Percentiles rank a stretch among this genome's conserved stretches.
phyloP scores from a whole-genome alignment of 2,113 vertebrate genomes.

The Plecotus auritus region DNA sequence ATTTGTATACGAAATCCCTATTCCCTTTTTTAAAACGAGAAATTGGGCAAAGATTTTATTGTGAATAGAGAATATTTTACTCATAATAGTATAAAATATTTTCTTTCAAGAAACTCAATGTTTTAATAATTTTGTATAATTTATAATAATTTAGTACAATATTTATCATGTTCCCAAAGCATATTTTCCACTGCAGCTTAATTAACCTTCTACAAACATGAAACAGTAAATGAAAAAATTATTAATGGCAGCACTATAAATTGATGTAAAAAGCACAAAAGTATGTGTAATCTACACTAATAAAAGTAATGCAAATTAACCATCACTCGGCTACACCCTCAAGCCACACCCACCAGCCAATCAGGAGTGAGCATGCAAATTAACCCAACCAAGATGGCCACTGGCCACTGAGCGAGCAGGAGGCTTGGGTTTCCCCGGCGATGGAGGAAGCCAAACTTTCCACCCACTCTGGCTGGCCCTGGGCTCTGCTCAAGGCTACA shows the following conservation, averaged over 20 bases:
- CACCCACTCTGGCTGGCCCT: too few species aligned
- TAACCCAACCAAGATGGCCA: too few species aligned
- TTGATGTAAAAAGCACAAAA: too few species aligned
- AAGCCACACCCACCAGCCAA: too few species aligned
- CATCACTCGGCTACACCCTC: too few species aligned
- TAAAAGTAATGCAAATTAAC: conserved; percentile 9
- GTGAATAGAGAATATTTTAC: neutral
- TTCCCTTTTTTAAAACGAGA: conserved; percentile 1
- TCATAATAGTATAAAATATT: neutral
- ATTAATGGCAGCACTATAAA: too few species aligned
- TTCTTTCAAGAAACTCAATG: neutral
- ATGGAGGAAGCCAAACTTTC: too few species aligned
- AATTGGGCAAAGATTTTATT: conserved; percentile 30
- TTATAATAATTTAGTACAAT: neutral
- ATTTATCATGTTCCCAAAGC: neutral
- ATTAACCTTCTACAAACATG: neutral
- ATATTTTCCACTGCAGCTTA: neutral
- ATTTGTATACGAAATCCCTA: neutral
- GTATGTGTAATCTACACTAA: neutral
- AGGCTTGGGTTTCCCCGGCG: too few species aligned
- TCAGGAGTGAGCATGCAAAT: too few species aligned
- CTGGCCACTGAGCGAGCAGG: too few species aligned
- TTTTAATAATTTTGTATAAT: neutral
- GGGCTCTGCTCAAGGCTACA: too few species aligned
- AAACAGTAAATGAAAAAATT: too few species aligned